These are phyloP conservation scores for Macrosiphum euphorbiae DNA, from an alignment of 2,888 invertebrate genomes.

Conservation along the genomic window DNA sequence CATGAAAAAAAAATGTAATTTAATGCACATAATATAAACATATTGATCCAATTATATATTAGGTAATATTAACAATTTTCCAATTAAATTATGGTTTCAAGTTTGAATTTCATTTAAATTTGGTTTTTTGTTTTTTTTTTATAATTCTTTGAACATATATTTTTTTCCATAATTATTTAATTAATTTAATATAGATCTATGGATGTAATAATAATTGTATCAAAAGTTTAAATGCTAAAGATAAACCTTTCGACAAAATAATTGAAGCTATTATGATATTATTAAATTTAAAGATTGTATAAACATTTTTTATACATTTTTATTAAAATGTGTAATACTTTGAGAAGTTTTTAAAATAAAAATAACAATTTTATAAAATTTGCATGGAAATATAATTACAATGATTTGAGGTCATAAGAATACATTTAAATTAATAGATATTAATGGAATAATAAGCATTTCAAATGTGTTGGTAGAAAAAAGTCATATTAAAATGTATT, in stretches of 20 bases:
- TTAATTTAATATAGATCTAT: background rate
- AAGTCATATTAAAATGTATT: too few species aligned
- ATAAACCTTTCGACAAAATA: background rate
- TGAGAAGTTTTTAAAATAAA: background rate
- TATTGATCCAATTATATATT: too few species aligned
- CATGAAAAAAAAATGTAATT: background rate
- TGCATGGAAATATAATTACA: too few species aligned
- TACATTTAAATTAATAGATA: too few species aligned
- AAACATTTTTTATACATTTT: too few species aligned
- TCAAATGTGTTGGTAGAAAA: too few species aligned
- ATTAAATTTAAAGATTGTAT: background rate
- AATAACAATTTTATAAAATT: too few species aligned
- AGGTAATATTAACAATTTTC: background rate
- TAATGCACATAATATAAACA: background rate
- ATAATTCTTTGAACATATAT: background rate
- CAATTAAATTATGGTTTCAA: background rate
- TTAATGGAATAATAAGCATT: too few species aligned
- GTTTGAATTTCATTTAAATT: background rate
- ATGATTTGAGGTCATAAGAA: too few species aligned
- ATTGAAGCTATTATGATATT: background rate
- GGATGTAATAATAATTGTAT: background rate
- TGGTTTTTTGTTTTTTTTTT: background rate
- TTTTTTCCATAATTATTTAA: background rate
- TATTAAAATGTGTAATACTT: background rate
- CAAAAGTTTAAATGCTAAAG: background rate